These are phyloP conservation scores for Megaustenia siamemsis DNA, from an alignment of 2,888 invertebrate genomes.

Conservation along the genomic window DNA sequence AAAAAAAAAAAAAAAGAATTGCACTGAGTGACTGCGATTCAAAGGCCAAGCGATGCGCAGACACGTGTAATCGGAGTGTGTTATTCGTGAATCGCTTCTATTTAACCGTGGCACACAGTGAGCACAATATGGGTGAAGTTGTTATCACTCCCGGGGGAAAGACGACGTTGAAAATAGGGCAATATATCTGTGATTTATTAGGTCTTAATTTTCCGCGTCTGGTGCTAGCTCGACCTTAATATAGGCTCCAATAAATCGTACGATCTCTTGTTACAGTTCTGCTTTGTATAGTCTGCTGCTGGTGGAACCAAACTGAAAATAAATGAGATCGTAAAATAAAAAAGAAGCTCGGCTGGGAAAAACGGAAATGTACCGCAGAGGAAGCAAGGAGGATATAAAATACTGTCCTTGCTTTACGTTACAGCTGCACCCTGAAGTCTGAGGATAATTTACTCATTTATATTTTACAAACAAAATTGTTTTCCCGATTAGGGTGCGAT, in stretches of 20 bases:
- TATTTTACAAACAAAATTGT: no score
- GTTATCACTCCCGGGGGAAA: conserved; percentile 33
- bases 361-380: not conserved
- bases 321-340: not conserved
- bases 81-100: no score
- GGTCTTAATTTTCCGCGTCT: not conserved
- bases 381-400: not conserved
- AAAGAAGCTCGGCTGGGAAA: not conserved
- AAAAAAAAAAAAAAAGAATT: no score
- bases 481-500: not conserved
- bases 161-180: conserved; percentile 11
- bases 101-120: not conserved
- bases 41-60: no score
- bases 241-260: conserved; percentile 27
- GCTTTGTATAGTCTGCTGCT: not conserved
- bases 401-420: not conserved
- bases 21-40: no score
- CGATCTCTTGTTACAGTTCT: not conserved
- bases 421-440: not conserved
- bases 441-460: not conserved
- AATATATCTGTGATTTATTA: conserved; percentile 46
- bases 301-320: not conserved
- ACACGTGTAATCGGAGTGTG: no score
- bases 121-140: conserved; percentile 12
- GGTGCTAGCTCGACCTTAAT: not conserved